Conservation (phyloP, 1,140 invertebrate species). For the Zophobas morio region DNA sequence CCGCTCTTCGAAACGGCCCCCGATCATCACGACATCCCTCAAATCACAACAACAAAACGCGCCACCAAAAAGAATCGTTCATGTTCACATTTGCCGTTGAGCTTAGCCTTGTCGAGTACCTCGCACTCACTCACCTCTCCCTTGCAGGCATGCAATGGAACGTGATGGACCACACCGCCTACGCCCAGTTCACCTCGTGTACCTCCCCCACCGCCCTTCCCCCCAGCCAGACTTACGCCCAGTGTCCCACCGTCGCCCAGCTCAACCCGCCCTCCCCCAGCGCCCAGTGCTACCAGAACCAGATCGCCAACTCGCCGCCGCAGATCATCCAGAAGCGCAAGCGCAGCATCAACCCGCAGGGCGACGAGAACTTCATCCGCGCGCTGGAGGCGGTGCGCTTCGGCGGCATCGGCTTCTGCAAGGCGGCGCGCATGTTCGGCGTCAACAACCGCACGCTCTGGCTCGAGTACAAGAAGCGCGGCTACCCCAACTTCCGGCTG, state of each 20-base stretch:
- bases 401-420: constrained; percentile 88
- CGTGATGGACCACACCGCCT: constrained; percentile 76
- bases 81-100: constrained; percentile 66
- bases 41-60: constrained; percentile 8
- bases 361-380: constrained; percentile 83
- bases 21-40: constrained; percentile 15
- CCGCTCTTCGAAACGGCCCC: neutral
- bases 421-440: constrained; percentile 84
- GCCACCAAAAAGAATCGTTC: constrained; percentile 34
- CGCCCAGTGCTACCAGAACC: constrained; percentile 60
- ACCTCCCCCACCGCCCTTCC: constrained; percentile 64
- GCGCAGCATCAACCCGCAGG: constrained; percentile 79
- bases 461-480: constrained; percentile 87
- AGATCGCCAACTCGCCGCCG: constrained; percentile 60
- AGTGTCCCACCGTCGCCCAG: constrained; percentile 55
- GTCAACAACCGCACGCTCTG: constrained; percentile 88
- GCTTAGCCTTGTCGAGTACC: constrained; percentile 61
- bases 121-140: constrained; percentile 48
- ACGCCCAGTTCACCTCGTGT: constrained; percentile 72
- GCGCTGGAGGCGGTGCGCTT: constrained; percentile 84
- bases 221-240: constrained; percentile 28
- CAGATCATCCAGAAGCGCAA: constrained; percentile 70
- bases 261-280: constrained; percentile 37
- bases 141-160: constrained; percentile 81
- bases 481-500: constrained; percentile 82